Evolutionary conservation across 2,113 vertebrate species (phyloP), one percentile per base, ranked within the genome.

Genomic region (Crotalus tigris): DNA sequence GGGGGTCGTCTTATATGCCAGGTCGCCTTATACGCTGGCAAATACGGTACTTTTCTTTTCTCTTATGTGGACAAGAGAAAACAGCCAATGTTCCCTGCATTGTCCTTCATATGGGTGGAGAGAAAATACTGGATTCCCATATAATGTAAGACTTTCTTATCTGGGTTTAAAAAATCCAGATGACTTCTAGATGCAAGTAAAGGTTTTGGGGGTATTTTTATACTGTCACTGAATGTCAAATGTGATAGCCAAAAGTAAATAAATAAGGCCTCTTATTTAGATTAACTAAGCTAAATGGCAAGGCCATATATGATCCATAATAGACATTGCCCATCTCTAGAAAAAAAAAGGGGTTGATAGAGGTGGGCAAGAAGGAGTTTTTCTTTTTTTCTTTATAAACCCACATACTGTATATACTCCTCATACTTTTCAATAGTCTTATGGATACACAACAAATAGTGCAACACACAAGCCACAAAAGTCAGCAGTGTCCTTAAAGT

Each of bases 371-470:
- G 61, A 53, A 17, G 26, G 17, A n/a, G 46, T 53, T 44, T 33
- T 51, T 19, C 3, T 61, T 33, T 29, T 8, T 21, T 61, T 87
- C 12, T 24, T 49, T 10, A 51, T 59, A 81, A 29, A 26, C 24
- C 1, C 9, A 26, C 33, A 57, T 24, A 39, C 39, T 39, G 39
- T 39, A 26, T 29, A 15, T 10, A 15, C 9, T n/a, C 10, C 87
- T 64, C n/a, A 17, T 11, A 92, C 24, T 3, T 90, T 92, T 17
- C 90, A 3, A 89, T 91, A 0, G 0, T 44, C 3, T 92, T 58
- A 92, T 85, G 19, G 88, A 93, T 94, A 91, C 5, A 92, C 23
- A 93, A 69, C 54, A n/a, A 64, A 55, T 1, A 59, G 19, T 17
- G 2, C 0, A 29, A 87, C 51, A 90, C 39, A n/a, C n/a, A 69